A percentile compares a stretch with the other conserved stretches of the same genome.
Conservation (phyloP, 2,888 invertebrate genomes). For the Aphodius granarius region DNA sequence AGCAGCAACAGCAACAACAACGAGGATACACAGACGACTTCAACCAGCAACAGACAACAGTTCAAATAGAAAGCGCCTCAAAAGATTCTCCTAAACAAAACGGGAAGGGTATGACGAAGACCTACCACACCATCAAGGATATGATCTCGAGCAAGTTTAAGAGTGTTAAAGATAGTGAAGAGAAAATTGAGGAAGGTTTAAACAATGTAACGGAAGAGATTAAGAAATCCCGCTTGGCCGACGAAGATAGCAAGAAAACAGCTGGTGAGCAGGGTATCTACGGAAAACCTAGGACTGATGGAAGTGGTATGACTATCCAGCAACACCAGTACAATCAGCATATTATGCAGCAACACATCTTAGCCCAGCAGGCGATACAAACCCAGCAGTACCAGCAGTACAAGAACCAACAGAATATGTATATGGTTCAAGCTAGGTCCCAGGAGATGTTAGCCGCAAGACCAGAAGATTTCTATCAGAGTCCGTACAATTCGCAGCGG, state of each 20-base stretch:
- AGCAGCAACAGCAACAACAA: too few relatives aligned
- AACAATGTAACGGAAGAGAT: slow-evolving; percentile 67
- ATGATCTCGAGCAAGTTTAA: slow-evolving; percentile 81
- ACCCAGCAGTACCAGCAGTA: slow-evolving; percentile 57
- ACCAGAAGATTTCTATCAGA: slow-evolving; percentile 51
- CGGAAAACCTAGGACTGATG: slow-evolving; percentile 61
- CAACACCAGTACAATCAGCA: slow-evolving; percentile 50
- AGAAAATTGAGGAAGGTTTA: slow-evolving; percentile 62
- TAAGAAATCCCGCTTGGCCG: slow-evolving; percentile 51
- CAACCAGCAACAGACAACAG: slow-evolving; percentile 55
- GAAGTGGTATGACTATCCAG: slow-evolving; percentile 41
- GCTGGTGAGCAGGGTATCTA: slow-evolving; percentile 62
- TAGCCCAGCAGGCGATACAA: slow-evolving; percentile 48
- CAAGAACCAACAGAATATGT: slow-evolving; percentile 49
- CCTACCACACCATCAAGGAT: slow-evolving; percentile 80
- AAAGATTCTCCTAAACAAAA: slow-evolving; percentile 61
- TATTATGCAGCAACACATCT: slow-evolving; percentile 56
- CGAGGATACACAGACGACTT: slow-evolving; percentile 46
- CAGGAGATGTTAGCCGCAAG: slow-evolving; percentile 60
- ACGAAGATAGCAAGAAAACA: slow-evolving; percentile 56
- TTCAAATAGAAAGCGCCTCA: slow-evolving; percentile 63
- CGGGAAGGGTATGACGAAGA: slow-evolving; percentile 72
- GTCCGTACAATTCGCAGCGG: slow-evolving; percentile 42
- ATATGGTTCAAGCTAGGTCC: slow-evolving; percentile 55
- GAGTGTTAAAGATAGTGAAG: slow-evolving; percentile 63